Conservation (phyloP, 2,888 invertebrate species). For the Tridacna crocea region DNA sequence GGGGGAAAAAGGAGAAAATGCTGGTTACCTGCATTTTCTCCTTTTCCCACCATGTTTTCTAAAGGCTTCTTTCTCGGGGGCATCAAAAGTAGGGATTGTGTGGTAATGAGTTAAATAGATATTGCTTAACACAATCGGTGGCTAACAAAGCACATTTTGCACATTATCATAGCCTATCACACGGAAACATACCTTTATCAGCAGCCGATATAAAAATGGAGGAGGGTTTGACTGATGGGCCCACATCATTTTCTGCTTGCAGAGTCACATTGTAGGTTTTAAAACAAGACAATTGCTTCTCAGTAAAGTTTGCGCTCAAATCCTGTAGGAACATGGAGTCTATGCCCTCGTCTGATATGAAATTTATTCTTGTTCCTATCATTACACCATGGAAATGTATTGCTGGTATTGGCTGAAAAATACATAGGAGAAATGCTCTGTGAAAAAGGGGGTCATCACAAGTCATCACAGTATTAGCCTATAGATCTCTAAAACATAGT, state of each 20-base stretch:
- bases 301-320: background rate
- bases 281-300: background rate
- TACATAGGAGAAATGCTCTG: background rate
- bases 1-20: no score
- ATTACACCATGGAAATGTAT: background rate
- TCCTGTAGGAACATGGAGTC: background rate
- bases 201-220: background rate
- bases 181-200: background rate
- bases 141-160: no score
- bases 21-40: no score
- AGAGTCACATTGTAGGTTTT: slow-evolving; percentile 4
- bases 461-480: no score
- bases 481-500: no score
- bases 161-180: no score
- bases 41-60: no score
- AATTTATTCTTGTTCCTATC: background rate
- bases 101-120: no score
- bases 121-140: no score
- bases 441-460: no score
- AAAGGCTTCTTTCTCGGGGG: no score
- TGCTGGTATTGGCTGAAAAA: slow-evolving; percentile 16
- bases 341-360: background rate
- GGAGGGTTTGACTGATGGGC: background rate
- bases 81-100: no score
- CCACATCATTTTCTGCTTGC: slow-evolving; percentile 1